These are phyloP conservation scores for Podilymbus podiceps DNA, from an alignment of 2,113 vertebrate species.

Conservation along the genomic window DNA sequence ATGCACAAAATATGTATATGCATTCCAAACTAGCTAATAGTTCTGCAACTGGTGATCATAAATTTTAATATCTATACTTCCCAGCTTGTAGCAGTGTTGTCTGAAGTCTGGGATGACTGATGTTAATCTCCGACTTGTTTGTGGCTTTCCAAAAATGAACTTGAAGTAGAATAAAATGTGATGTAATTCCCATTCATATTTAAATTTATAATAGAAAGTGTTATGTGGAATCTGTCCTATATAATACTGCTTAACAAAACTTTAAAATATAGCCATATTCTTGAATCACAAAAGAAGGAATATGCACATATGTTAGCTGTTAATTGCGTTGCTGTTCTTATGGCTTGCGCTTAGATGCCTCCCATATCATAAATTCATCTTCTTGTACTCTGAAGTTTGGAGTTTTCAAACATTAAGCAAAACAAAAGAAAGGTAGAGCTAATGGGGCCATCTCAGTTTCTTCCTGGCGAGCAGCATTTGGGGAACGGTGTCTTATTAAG, in stretches of 20 bases:
- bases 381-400: background rate
- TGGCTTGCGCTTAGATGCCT: background rate
- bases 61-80: slow-evolving; percentile 71
- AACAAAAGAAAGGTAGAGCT: background rate
- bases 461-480: background rate
- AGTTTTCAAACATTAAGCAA: background rate
- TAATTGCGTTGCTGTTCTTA: background rate
- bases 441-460: background rate
- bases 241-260: background rate
- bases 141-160: slow-evolving; percentile 69
- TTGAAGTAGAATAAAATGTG: slow-evolving; percentile 55
- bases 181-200: slow-evolving; percentile 51
- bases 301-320: background rate
- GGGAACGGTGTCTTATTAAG: background rate
- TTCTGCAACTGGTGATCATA: slow-evolving; percentile 58
- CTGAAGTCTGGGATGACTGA: slow-evolving; percentile 68
- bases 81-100: slow-evolving; percentile 66
- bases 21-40: slow-evolving; percentile 55
- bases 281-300: background rate
- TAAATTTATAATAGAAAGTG: slow-evolving; percentile 23
- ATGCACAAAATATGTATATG: slow-evolving; percentile 47
- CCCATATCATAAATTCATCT: background rate
- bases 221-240: background rate
- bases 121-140: slow-evolving; percentile 70
- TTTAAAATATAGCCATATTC: background rate